Evolutionary conservation across 1,140 invertebrate species (phyloP).

Genomic region (Pseudomyrmex gracilis): DNA sequence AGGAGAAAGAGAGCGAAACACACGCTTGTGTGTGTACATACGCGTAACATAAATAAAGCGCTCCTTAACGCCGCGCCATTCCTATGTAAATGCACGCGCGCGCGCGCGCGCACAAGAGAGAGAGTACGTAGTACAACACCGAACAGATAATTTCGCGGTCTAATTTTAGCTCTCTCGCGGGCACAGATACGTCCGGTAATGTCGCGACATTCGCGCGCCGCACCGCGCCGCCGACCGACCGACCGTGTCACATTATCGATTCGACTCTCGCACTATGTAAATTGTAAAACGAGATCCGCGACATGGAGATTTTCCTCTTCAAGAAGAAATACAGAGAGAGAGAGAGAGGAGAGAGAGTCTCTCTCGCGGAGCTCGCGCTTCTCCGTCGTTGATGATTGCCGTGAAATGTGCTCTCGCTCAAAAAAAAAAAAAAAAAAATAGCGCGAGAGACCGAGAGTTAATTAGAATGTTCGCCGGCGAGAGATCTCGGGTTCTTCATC

Average conservation of each 20-base stretch:
- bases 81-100: slow-evolving; percentile 44
- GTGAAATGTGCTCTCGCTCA: not conserved
- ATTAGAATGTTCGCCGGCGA: not conserved
- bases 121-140: slow-evolving; percentile 4
- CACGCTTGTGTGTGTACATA: not conserved
- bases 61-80: slow-evolving; percentile 51
- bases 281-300: slow-evolving; percentile 55
- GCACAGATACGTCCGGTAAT: slow-evolving; percentile 32
- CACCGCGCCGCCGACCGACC: slow-evolving; percentile 2
- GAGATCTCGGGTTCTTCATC: not conserved
- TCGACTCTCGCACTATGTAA: slow-evolving; percentile 49
- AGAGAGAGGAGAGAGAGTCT: not conserved
- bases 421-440: too few species aligned
- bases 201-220: slow-evolving; percentile 48
- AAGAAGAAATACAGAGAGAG: too few species aligned
- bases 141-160: slow-evolving; percentile 51
- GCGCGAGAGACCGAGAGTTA: not conserved
- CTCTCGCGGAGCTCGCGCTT: not conserved
- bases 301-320: slow-evolving; percentile 40
- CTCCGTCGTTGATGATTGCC: not conserved
- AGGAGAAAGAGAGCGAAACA: not conserved
- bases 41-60: slow-evolving; percentile 51
- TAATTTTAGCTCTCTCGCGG: slow-evolving; percentile 44
- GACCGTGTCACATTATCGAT: slow-evolving; percentile 57
- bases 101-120: not conserved